phyloP scores from a whole-genome alignment of 2,113 vertebrate genomes.

The Leptobrachium ailaonicum region DNA sequence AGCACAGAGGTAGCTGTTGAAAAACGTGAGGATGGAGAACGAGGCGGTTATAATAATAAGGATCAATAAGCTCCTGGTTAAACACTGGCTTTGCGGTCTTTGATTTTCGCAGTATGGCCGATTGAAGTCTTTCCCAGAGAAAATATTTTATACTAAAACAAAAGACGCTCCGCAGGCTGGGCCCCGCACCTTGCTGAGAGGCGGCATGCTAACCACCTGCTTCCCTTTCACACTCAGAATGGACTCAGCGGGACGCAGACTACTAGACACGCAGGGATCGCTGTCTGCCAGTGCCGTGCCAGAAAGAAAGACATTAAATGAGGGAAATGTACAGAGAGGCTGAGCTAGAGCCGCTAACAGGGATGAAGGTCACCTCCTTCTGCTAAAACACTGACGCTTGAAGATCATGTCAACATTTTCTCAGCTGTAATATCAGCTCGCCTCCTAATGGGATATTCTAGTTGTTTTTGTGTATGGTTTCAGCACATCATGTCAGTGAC shows the following conservation, averaged over 20 bases:
- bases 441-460: too few relatives aligned
- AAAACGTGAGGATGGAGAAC: not conserved
- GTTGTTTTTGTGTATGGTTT: too few relatives aligned
- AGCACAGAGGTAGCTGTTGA: not conserved
- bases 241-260: slow-evolving; percentile 22
- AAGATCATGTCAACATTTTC: slow-evolving; percentile 16
- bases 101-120: not conserved
- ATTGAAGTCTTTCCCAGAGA: slow-evolving; percentile 11
- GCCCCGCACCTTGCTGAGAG: slow-evolving; percentile 10
- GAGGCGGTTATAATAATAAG: slow-evolving; percentile 14
- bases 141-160: slow-evolving; percentile 21
- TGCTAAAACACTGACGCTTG: not conserved
- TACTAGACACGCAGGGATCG: slow-evolving; percentile 28
- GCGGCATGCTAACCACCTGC: slow-evolving; percentile 27
- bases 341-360: not conserved
- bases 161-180: not conserved
- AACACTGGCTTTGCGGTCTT: slow-evolving; percentile 4
- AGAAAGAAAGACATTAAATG: not conserved
- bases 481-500: too few relatives aligned
- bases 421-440: not conserved
- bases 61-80: slow-evolving; percentile 31
- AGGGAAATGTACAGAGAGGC: not conserved
- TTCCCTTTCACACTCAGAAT: slow-evolving; percentile 17
- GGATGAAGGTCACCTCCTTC: slow-evolving; percentile 25
- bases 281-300: not conserved